These are phyloP conservation scores for Vulpes lagopus DNA, from an alignment of 2,113 vertebrate genomes.

Conservation along the genomic window DNA sequence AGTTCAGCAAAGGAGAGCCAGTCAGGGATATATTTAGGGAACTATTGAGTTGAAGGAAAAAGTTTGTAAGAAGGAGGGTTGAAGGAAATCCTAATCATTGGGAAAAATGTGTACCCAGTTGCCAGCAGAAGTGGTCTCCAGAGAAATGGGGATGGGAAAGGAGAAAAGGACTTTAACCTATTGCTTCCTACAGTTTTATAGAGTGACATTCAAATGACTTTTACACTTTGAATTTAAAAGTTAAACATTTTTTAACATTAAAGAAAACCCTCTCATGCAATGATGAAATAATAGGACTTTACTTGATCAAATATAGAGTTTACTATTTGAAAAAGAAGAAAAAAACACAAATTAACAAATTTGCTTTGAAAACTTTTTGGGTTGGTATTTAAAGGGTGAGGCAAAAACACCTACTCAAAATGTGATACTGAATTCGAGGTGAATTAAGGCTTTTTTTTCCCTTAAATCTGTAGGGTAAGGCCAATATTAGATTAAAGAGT, in stretches of 20 bases:
- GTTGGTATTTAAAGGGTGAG: neutral
- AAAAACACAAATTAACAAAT: neutral
- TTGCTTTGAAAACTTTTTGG: neutral
- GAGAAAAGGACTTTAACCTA: neutral
- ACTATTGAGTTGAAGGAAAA: neutral
- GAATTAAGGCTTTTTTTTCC: neutral
- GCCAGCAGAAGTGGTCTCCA: neutral
- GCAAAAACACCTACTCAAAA: neutral
- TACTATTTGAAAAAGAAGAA: neutral
- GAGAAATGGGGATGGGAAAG: neutral
- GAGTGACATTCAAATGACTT: neutral
- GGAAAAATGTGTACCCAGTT: neutral
- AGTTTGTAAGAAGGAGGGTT: neutral
- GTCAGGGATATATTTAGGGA: neutral
- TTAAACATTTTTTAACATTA: neutral
- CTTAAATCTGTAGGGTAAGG: neutral
- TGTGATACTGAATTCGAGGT: neutral
- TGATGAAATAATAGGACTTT: neutral
- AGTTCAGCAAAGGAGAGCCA: neutral
- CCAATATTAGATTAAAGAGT: neutral
- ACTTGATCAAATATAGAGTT: constrained; percentile 1
- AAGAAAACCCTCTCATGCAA: constrained; percentile 8
- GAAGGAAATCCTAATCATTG: neutral
- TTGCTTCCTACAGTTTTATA: neutral
- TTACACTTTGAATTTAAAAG: neutral